Evolutionary conservation across 2,888 invertebrate genomes (phyloP), one percentile per base, ranked within the genome.

Genomic region (Tachina lurida): DNA sequence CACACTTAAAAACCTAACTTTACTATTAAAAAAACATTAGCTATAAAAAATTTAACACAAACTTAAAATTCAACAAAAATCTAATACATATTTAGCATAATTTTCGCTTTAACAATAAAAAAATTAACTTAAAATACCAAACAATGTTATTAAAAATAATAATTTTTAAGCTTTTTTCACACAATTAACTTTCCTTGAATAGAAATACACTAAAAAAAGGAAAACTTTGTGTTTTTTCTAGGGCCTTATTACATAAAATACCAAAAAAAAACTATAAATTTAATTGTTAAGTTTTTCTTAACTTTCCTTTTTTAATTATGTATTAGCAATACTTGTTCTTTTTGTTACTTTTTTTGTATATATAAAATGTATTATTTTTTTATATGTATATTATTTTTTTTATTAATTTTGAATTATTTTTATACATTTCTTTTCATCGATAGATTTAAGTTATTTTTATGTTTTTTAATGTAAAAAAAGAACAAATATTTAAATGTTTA

Each of bases 71-170:
- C 19, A 45, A 63, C 19, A 45, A 63, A 76, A 76, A 65, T 63
- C 56, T 54, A 63, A 88, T n/a, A n/a, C n/a, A 82, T 87, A 78
- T 12, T 84, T 87, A 84, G 84, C 82, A 82, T 87, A 87, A 84
- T 84, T 87, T 83, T 83, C 79, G 86, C 86, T 86, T 86, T 85
- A 85, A 86, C 71, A 79, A 3, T 31, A 39, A 62, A 68, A 52
- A 73, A 68, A 47, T 39, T n/a, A 70, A 63, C 47, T 71, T 67
- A 17, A 75, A 78, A 45, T 43, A 60, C 60, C 63, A 52, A 47
- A 22, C 78, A 71, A 73, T 89, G 90, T 90, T 90, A 89, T 88
- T 89, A 89, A 89, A 89, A 90, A 90, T 90, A 90, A 73, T 90
- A 88, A 88, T 89, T 90, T 90, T 89, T 90, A 90, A 89, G 88